phyloP scores from a whole-genome alignment of 2,797 vertebrate species.

The Anguilla megastoma region DNA sequence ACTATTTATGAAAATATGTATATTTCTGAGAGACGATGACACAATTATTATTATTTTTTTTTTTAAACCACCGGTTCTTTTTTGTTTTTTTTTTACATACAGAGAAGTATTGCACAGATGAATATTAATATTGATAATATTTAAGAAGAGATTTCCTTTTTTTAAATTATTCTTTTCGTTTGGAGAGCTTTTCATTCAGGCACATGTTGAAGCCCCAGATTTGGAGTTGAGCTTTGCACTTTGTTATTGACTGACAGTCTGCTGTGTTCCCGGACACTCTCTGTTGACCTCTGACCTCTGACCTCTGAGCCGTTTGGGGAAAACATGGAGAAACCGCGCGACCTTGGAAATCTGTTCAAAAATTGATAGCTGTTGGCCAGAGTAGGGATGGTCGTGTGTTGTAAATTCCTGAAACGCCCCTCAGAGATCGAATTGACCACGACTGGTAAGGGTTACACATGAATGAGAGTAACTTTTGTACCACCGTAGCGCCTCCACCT shows the following conservation, averaged over 20 bases:
- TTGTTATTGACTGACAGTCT: background rate
- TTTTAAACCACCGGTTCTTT: background rate
- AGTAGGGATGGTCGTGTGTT: background rate
- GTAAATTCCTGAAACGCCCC: background rate
- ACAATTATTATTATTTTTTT: background rate
- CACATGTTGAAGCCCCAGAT: background rate
- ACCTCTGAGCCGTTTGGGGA: background rate
- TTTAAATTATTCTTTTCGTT: background rate
- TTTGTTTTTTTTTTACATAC: background rate
- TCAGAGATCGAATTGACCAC: background rate
- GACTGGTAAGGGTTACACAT: background rate
- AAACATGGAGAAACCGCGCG: background rate
- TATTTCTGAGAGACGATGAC: background rate
- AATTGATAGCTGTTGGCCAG: background rate
- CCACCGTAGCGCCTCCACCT: background rate
- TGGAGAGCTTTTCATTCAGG: background rate
- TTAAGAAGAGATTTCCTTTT: background rate
- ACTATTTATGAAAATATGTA: slow-evolving; percentile 8
- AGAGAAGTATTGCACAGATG: background rate
- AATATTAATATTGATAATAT: background rate
- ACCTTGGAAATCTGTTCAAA: background rate
- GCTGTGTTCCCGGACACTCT: background rate
- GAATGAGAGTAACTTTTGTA: background rate
- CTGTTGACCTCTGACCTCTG: background rate
- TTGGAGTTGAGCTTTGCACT: background rate